Conservation (phyloP, 2,797 vertebrate genomes). For the Tenualosa thibaudeaui region DNA sequence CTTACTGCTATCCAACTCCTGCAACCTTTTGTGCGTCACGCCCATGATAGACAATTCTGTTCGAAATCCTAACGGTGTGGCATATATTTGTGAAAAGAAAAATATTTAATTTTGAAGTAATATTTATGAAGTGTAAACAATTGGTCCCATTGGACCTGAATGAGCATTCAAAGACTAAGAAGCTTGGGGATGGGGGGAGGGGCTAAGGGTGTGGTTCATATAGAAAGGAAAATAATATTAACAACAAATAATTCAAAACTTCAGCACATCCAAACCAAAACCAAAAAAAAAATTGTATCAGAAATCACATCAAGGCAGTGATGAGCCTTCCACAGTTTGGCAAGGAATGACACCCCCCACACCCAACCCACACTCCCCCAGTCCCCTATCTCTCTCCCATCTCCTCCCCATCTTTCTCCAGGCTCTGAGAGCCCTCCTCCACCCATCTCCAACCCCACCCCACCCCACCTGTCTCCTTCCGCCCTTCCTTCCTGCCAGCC, state of each 20-base stretch:
- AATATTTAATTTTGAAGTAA: slow-evolving; percentile 24
- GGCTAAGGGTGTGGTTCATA: neutral
- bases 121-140: slow-evolving; percentile 47
- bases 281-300: slow-evolving; percentile 30
- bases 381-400: slow-evolving; percentile 32
- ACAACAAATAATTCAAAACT: neutral
- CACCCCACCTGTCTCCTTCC: neutral
- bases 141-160: slow-evolving; percentile 60
- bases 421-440: neutral
- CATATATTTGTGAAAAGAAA: slow-evolving; percentile 47
- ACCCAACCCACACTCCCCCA: slow-evolving; percentile 30
- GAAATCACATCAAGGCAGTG: slow-evolving; percentile 72
- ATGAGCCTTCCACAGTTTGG: slow-evolving; percentile 72
- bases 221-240: neutral
- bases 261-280: slow-evolving; percentile 25
- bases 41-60: neutral
- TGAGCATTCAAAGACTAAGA: slow-evolving; percentile 57
- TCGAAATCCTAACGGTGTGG: slow-evolving; percentile 43
- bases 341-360: slow-evolving; percentile 47
- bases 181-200: neutral
- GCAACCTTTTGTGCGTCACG: neutral
- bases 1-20: neutral
- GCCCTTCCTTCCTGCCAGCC: neutral
- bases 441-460: neutral
- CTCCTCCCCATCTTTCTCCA: neutral